Conservation (phyloP, 2,888 invertebrate species). For the Diaphora mendica region DNA sequence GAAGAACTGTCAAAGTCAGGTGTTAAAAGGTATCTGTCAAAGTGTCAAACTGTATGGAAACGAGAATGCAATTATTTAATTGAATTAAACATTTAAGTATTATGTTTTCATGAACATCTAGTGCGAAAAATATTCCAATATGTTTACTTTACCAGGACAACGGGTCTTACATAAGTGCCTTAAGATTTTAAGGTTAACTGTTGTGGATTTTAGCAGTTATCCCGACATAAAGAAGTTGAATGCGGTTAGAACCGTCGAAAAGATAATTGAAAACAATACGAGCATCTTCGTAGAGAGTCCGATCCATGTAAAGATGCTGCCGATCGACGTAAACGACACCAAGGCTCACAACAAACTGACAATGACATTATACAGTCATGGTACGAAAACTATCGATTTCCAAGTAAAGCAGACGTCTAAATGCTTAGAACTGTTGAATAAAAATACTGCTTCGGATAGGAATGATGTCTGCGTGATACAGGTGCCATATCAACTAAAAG, state of each 20-base stretch:
- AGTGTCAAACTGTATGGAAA: constrained; percentile 56
- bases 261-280: constrained; percentile 79
- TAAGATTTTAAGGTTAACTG: constrained; percentile 84
- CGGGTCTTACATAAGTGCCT: constrained; percentile 80
- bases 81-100: constrained; percentile 57
- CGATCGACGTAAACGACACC: constrained; percentile 79
- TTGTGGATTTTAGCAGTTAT: constrained; percentile 74
- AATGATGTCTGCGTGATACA: constrained; percentile 82
- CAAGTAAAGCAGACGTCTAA: constrained; percentile 82
- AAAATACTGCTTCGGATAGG: constrained; percentile 72
- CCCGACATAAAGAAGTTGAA: constrained; percentile 80
- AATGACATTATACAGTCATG: constrained; percentile 80
- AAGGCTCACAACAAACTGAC: constrained; percentile 79
- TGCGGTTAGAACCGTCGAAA: constrained; percentile 80
- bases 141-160: constrained; percentile 74
- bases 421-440: constrained; percentile 78
- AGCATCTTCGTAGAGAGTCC: constrained; percentile 83
- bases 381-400: constrained; percentile 78
- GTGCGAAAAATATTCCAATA: constrained; percentile 54
- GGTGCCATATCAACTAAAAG: constrained; percentile 81
- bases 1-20: constrained; percentile 70
- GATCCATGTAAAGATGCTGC: constrained; percentile 81
- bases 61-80: constrained; percentile 56
- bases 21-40: constrained; percentile 52
- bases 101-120: constrained; percentile 55